Evolutionary conservation across 2,888 invertebrate genomes (phyloP).

Genomic region (Parthenolecanium corni): DNA sequence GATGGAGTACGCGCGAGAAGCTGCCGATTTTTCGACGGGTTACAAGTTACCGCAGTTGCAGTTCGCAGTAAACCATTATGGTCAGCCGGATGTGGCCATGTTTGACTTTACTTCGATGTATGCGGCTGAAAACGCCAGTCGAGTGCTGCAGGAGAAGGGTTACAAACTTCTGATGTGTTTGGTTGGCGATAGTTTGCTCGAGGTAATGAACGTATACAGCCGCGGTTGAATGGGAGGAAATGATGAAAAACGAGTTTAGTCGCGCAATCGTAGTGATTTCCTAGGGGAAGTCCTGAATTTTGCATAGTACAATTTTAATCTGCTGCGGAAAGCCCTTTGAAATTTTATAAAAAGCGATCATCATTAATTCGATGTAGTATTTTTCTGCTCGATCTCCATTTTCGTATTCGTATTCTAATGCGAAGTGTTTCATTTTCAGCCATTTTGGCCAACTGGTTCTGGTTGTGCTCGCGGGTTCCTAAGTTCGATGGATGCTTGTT

Average conservation of each 20-base stretch:
- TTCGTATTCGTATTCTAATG: no score
- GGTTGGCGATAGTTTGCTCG: constrained; percentile 91
- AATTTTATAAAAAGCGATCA: no score
- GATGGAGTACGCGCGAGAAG: constrained; percentile 83
- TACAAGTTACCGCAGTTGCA: constrained; percentile 75
- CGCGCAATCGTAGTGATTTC: no score
- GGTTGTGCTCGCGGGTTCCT: constrained; percentile 96
- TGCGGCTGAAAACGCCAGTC: constrained; percentile 87
- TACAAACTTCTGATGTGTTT: constrained; percentile 74
- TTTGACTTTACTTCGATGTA: constrained; percentile 99
- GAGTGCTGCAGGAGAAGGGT: constrained; percentile 63
- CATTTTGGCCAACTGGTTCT: constrained; percentile 98
- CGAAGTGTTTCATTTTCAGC: constrained; percentile 42
- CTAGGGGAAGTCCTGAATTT: no score
- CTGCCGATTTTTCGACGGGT: constrained; percentile 86
- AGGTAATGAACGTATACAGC: constrained; percentile 46
- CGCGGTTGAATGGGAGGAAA: no score
- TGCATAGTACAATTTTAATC: no score
- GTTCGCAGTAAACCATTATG: constrained; percentile 95
- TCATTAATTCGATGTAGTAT: no score
- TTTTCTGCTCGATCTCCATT: no score
- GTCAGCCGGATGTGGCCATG: constrained; percentile 93
- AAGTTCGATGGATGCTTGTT: constrained; percentile 89
- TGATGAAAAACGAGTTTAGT: no score
- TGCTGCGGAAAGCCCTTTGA: no score